Base-by-base conservation (phyloP, 1,140 invertebrate species). In the Bombus huntii region DNA sequence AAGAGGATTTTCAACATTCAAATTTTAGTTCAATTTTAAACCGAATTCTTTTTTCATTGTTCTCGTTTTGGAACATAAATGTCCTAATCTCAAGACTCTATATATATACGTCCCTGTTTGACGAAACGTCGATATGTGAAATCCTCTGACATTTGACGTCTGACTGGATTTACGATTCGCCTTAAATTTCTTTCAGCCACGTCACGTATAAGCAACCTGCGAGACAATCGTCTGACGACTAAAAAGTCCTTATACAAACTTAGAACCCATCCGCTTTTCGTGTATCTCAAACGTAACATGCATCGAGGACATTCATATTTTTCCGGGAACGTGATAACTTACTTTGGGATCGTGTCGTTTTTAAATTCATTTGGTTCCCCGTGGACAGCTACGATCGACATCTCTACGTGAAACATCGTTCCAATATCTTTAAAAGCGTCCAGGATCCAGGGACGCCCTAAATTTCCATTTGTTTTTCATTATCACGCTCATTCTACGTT, bases 381-480 rank as follows among this genome's bases (percentile, higher is more conserved):
- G 28, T 22, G 28, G 28, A 39, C 31, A 44, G 4, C 5, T 18
- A 13, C 1, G n/a, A 18, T 8, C 47, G 6, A 25, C 31, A 4
- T n/a, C 6, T 42, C 12, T 25, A 28, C 44, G 28, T 34, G 53
- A 62, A 44, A 39, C n/a, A 72, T 81, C 34, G 53, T n/a, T 42
- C 10, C 80, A 65, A 82, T 82, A 66, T 75, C 44, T 39, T 53
- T 39, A 37, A 77, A 66, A 70, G 72, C 31, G 22, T n/a, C 34
- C 37, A 22, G 2, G 22, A 9, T 3, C 31, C 15, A 39, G 3
- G 0, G 10, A 31, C 9, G 34, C 13, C 44, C 39, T 68, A 25
- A 78, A 78, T 78, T 78, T 57, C 65, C 73, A 78, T 78, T 83
- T 78, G 62, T 77, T 83, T 83, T 83, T 78, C 59, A 83, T 83